These are phyloP conservation scores for Prionace glauca DNA, from an alignment of 2,797 vertebrate genomes.

Conservation along the genomic window DNA sequence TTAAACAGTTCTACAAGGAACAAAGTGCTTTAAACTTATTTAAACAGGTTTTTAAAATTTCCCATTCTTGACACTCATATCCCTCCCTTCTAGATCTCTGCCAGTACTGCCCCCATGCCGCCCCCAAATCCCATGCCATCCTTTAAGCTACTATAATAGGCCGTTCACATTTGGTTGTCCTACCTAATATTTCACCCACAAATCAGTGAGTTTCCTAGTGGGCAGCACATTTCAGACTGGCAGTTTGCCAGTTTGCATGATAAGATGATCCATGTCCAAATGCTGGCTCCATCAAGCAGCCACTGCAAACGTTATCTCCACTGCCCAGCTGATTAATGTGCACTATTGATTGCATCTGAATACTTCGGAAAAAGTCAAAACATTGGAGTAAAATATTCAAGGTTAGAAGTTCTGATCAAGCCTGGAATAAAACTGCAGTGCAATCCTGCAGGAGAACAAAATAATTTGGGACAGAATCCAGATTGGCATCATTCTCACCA, in stretches of 20 bases:
- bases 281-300: neutral
- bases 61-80: no score
- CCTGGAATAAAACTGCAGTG: neutral
- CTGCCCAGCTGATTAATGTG: neutral
- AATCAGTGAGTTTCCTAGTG: no score
- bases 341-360: neutral
- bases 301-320: neutral
- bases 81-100: no score
- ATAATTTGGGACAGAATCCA: neutral
- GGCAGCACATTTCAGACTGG: neutral
- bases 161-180: no score
- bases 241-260: neutral
- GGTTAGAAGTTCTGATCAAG: neutral
- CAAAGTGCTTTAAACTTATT: no score
- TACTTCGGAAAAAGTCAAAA: neutral
- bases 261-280: neutral
- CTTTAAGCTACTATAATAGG: no score
- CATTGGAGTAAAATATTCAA: neutral
- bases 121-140: no score
- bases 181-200: no score
- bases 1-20: no score
- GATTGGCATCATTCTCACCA: neutral
- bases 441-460: neutral
- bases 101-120: no score
- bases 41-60: no score